Conservation (phyloP, 2,797 vertebrate genomes). For the Carcharodon carcharias region DNA sequence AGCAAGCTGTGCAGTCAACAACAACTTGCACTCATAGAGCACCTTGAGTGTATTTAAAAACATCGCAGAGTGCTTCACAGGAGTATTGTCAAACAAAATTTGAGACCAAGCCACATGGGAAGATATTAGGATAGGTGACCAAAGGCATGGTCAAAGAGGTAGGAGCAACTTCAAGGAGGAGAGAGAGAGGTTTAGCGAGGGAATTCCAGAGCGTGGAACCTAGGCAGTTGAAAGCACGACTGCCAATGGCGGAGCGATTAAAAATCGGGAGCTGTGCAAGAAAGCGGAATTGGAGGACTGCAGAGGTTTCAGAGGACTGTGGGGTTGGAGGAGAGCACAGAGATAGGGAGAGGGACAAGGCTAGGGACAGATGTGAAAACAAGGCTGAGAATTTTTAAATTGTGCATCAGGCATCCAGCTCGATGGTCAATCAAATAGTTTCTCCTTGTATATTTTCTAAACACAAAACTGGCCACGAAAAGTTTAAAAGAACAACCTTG, state of each 20-base stretch:
- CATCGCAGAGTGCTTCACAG: background rate
- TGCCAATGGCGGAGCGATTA: background rate
- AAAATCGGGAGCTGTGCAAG: background rate
- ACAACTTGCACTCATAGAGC: background rate
- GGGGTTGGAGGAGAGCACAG: too few relatives aligned
- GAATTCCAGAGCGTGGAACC: background rate
- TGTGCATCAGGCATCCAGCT: background rate
- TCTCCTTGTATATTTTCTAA: background rate
- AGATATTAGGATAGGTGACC: background rate
- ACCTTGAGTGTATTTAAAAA: too few relatives aligned
- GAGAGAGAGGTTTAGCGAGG: background rate
- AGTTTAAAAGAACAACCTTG: background rate
- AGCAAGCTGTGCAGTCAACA: background rate
- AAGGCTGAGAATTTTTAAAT: background rate
- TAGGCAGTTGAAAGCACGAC: background rate
- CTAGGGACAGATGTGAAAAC: background rate
- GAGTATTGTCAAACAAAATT: background rate
- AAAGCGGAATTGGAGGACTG: background rate
- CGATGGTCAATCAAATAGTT: background rate
- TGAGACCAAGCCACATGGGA: background rate
- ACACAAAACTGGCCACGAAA: background rate
- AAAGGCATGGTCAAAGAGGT: background rate
- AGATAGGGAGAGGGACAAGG: background rate
- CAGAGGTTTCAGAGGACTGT: background rate
- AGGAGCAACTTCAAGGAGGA: too few relatives aligned